These are phyloP conservation scores for Trichomalopsis sarcophagae DNA, from an alignment of 1,140 invertebrate species.

Conservation along the genomic window DNA sequence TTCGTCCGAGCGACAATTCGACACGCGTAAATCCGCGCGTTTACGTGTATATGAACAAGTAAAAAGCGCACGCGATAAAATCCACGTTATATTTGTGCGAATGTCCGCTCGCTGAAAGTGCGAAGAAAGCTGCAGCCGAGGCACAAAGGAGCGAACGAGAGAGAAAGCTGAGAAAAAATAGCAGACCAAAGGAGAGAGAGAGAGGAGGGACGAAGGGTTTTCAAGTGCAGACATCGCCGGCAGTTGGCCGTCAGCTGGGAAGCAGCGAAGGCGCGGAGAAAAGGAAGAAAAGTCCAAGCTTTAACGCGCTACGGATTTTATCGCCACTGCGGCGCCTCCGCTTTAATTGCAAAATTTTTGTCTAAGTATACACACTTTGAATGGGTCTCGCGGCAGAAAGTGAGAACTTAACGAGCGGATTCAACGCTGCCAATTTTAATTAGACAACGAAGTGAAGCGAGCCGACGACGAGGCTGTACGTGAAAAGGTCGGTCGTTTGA, in stretches of 20 bases:
- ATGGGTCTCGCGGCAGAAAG: not conserved
- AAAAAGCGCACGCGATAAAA: not conserved
- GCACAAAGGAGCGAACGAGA: not conserved
- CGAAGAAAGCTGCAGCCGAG: not conserved
- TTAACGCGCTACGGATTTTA: constrained; percentile 45
- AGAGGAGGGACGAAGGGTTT: constrained; percentile 37
- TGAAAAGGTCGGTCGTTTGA: not conserved
- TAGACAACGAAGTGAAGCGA: not conserved
- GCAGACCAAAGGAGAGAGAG: constrained; percentile 15
- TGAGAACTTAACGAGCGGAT: not conserved
- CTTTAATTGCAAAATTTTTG: constrained; percentile 47
- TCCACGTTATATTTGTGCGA: not conserved
- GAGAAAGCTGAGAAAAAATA: constrained; percentile 25
- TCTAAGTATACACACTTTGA: not conserved
- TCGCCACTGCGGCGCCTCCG: constrained; percentile 11
- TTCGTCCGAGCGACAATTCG: too few relatives aligned
- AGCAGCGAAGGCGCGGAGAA: constrained; percentile 44
- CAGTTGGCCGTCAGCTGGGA: constrained; percentile 63
- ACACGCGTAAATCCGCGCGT: not conserved
- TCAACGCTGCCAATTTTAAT: too few relatives aligned
- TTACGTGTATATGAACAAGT: not conserved
- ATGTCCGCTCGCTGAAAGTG: too few relatives aligned
- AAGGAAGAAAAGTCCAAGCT: constrained; percentile 3
- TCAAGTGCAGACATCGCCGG: constrained; percentile 47
- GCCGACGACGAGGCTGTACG: too few relatives aligned